Percentiles rank a stretch among this genome's conserved stretches.
These are phyloP conservation scores for Proteles cristata DNA, from an alignment of 2,113 vertebrate species.

Conservation along the genomic window DNA sequence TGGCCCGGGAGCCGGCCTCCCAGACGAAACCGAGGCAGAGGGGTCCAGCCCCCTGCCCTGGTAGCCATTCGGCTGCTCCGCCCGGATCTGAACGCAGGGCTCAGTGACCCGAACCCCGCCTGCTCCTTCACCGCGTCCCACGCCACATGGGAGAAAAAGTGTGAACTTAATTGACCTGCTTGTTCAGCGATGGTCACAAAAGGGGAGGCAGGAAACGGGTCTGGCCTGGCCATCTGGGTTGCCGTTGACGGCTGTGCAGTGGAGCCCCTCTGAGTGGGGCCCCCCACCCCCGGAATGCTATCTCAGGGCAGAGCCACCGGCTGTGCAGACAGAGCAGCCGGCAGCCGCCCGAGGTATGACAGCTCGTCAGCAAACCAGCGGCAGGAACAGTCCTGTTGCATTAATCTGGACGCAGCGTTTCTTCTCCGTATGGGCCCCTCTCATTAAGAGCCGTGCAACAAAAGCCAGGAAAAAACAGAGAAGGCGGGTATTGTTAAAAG, in stretches of 20 bases:
- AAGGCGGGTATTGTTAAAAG: background rate
- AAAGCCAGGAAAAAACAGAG: background rate
- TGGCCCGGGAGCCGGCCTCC: background rate
- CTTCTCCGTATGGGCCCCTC: background rate
- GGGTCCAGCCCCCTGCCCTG: background rate
- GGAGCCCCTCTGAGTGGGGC: fast-evolving
- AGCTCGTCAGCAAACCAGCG: background rate
- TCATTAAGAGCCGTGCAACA: background rate
- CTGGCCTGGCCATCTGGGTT: fast-evolving
- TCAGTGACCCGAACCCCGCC: background rate
- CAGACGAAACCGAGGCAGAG: background rate
- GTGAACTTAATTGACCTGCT: slow-evolving; percentile 71
- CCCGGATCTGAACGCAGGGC: background rate
- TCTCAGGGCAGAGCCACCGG: background rate
- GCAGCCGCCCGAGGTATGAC: background rate
- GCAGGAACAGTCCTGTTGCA: background rate
- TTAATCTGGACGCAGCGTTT: background rate
- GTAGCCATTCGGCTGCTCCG: fast-evolving
- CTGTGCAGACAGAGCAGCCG: fast-evolving
- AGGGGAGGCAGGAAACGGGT: background rate
- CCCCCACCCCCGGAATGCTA: fast-evolving
- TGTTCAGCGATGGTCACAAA: background rate
- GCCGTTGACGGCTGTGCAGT: fast-evolving
- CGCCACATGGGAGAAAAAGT: background rate
- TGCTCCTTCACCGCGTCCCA: background rate